These are phyloP conservation scores for Toxotes lorentzi DNA, from an alignment of 2,797 vertebrate genomes.

Conservation along the genomic window DNA sequence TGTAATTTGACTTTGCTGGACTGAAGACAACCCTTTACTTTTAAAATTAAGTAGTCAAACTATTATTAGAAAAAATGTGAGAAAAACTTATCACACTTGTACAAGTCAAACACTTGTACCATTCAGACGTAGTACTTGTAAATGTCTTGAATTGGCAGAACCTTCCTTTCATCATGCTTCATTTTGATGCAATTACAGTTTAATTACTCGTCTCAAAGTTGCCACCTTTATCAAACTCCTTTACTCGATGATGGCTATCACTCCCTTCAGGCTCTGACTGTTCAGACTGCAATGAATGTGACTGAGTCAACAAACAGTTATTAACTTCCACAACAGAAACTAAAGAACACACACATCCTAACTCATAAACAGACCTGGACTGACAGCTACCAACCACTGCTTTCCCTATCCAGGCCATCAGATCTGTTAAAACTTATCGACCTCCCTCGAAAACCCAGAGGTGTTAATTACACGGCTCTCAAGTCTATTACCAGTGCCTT, in stretches of 20 bases:
- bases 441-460: constrained; percentile 16
- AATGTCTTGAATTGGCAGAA: background rate
- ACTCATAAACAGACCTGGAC: background rate
- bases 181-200: background rate
- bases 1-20: constrained; percentile 35
- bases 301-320: too few relatives aligned
- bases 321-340: too few relatives aligned
- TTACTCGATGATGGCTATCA: too few relatives aligned
- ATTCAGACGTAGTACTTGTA: background rate
- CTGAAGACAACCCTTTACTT: background rate
- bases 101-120: background rate
- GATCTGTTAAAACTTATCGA: background rate
- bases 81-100: background rate
- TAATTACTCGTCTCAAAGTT: too few relatives aligned
- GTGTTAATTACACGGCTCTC: constrained; percentile 29
- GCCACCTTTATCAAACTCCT: too few relatives aligned
- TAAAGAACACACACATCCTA: background rate
- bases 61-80: constrained; percentile 3
- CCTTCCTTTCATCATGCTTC: background rate
- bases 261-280: too few relatives aligned
- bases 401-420: background rate
- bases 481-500: constrained; percentile 13
- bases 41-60: background rate
- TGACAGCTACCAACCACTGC: background rate
- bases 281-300: too few relatives aligned